Base-by-base conservation (phyloP, 2,888 invertebrate species). In the Scelioninae gen. 2 region DNA sequence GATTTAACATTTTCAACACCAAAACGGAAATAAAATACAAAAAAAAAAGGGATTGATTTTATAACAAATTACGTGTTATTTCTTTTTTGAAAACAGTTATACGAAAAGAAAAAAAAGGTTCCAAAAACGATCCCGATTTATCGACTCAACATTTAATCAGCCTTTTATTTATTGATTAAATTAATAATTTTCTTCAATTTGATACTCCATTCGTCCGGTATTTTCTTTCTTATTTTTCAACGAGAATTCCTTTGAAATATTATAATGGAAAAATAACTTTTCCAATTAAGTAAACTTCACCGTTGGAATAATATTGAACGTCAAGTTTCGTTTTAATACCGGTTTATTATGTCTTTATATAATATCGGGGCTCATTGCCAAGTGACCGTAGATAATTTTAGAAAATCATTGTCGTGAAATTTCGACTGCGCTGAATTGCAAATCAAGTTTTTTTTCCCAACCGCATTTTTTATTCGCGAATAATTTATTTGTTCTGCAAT, bases 181-280 rank as follows among this genome's bases (percentile, higher is more conserved):
- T 45, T 39, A 35, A 53, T 65, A 46, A 50, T 53, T 53, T 10
- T 33, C 31, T 55, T 48, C 22, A 55, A 69, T 55, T 48, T 45
- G 37, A 46, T 5, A n/a, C 48, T 55, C 48, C 39, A 69, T 61
- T 45, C 50, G 52, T 43, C 19, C 9, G 11, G 15, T 19, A 46
- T 45, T 61, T 69, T 61, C 53, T 69, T 60, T 53, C 46, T 45
- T 61, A 60, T 61, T 45, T 69, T 60, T 53, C 46, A 45, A 60
- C 43, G 52, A 45, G 45, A 69, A 53, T 46, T 60, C 48, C 69
- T 61, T 70, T 65, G 61, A 72, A 67, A 72, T 61, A 68, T 73
- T 73, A 63, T 73, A 68, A 73, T 67, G 73, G 67, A 68, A 67
- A 73, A 73, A 73, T 73, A 73, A 73, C 73, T 67, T 73, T 73